A percentile compares a stretch with the other conserved stretches of the same genome.
These are phyloP conservation scores for Peromyscus californicus DNA, from an alignment of 2,113 vertebrate species.

Conservation along the genomic window DNA sequence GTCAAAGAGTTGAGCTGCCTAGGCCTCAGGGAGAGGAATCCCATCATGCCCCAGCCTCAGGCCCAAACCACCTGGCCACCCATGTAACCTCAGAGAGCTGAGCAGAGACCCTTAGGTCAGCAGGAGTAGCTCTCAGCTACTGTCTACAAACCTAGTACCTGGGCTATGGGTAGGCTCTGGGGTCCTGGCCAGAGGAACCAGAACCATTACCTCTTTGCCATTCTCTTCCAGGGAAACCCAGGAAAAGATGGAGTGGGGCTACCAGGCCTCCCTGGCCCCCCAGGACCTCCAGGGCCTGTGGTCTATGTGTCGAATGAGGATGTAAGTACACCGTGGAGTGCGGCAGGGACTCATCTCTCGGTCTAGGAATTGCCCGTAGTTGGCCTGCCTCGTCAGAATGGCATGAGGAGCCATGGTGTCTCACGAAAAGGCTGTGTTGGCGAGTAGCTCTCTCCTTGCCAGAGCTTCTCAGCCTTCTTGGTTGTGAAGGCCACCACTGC, in stretches of 20 bases:
- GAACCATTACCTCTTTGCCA: neutral
- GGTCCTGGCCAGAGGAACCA: neutral
- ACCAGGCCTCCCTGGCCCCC: constrained; percentile 92
- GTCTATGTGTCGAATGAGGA: constrained; percentile 84
- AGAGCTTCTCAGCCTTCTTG: neutral
- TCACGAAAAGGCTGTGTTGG: neutral
- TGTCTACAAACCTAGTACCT: neutral
- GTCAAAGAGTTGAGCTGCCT: neutral
- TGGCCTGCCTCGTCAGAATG: neutral
- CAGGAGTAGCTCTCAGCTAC: neutral
- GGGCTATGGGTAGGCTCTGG: neutral
- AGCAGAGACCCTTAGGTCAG: neutral
- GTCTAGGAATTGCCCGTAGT: neutral
- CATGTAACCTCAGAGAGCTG: fast-evolving
- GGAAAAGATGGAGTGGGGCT: constrained; percentile 92
- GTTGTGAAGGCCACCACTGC: neutral
- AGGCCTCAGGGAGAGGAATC: neutral
- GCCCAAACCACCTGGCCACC: neutral
- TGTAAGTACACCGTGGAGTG: constrained; percentile 75
- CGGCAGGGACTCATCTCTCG: neutral
- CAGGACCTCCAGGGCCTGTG: constrained; percentile 93
- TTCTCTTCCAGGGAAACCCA: constrained; percentile 91
- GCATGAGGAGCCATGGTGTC: too few species aligned
- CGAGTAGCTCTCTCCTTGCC: neutral
- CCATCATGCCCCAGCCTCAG: neutral